Conservation (phyloP, 2,797 vertebrate genomes). For the Coracias cyanogaster region DNA sequence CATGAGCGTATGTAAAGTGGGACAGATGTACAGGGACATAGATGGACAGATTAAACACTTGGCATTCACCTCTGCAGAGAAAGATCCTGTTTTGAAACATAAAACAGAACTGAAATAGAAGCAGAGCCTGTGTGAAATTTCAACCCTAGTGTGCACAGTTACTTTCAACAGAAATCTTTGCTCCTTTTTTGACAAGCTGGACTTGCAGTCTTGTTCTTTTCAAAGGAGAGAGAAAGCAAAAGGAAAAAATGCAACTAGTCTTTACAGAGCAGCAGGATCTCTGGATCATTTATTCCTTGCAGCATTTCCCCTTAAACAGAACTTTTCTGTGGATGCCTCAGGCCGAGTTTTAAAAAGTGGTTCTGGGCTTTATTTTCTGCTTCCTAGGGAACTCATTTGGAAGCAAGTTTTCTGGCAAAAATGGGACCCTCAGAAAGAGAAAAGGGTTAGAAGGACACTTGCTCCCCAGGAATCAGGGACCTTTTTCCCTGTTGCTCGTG, state of each 20-base stretch:
- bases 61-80: not conserved
- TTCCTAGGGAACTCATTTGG: not conserved
- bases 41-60: not conserved
- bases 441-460: not conserved
- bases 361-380: not conserved
- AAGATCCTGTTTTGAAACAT: not conserved
- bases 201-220: not conserved
- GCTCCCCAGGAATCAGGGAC: not conserved
- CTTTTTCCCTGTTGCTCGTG: not conserved
- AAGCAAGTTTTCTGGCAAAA: not conserved
- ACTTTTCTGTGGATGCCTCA: not conserved
- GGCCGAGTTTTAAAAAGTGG: not conserved
- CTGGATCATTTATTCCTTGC: not conserved
- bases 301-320: not conserved
- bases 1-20: not conserved
- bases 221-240: conserved; percentile 2
- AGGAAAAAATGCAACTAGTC: not conserved
- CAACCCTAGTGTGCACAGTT: not conserved
- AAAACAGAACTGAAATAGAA: not conserved
- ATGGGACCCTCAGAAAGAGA: not conserved
- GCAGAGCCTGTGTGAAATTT: not conserved
- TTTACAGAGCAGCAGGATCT: not conserved
- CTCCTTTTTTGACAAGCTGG: not conserved
- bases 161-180: conserved; percentile 6
- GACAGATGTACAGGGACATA: not conserved